phyloP scores from a whole-genome alignment of 2,797 vertebrate genomes.

The Danionella dracula region DNA sequence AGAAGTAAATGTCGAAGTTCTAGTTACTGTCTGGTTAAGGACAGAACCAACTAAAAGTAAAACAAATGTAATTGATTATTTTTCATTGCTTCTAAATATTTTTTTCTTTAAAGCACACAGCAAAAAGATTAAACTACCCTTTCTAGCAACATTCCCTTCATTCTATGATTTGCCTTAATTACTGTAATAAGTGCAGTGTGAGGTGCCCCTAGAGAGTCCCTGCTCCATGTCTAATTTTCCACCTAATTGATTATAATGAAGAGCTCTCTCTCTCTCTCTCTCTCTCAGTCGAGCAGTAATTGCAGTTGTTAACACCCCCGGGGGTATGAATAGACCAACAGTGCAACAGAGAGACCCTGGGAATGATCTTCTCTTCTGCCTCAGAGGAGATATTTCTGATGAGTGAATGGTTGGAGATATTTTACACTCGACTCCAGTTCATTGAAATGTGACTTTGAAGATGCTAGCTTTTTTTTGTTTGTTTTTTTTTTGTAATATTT shows the following conservation, averaged over 20 bases:
- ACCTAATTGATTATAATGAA: conserved; percentile 77
- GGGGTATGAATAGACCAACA: conserved; percentile 65
- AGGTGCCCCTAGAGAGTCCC: conserved; percentile 63
- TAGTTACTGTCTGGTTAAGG: too few relatives aligned
- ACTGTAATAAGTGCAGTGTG: conserved; percentile 56
- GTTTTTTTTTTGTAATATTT: too few relatives aligned
- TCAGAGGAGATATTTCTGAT: background rate
- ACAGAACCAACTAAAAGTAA: too few relatives aligned
- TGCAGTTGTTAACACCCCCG: conserved; percentile 74
- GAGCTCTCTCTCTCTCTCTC: conserved; percentile 47
- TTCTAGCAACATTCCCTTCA: conserved; percentile 12
- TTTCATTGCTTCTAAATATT: too few relatives aligned
- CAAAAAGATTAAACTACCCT: background rate
- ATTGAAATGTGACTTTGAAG: too few relatives aligned
- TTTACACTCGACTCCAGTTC: too few relatives aligned
- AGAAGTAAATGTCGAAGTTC: too few relatives aligned
- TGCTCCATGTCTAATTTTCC: conserved; percentile 63
- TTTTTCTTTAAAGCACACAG: too few relatives aligned
- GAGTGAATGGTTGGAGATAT: too few relatives aligned
- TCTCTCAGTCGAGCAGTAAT: conserved; percentile 56
- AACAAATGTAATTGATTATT: too few relatives aligned
- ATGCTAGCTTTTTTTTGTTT: too few relatives aligned
- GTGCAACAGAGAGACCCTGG: conserved; percentile 58
- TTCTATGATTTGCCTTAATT: conserved; percentile 50
- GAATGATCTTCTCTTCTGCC: conserved; percentile 26